phyloP scores from a whole-genome alignment of 2,113 vertebrate genomes.

The Datnioides undecimradiatus region DNA sequence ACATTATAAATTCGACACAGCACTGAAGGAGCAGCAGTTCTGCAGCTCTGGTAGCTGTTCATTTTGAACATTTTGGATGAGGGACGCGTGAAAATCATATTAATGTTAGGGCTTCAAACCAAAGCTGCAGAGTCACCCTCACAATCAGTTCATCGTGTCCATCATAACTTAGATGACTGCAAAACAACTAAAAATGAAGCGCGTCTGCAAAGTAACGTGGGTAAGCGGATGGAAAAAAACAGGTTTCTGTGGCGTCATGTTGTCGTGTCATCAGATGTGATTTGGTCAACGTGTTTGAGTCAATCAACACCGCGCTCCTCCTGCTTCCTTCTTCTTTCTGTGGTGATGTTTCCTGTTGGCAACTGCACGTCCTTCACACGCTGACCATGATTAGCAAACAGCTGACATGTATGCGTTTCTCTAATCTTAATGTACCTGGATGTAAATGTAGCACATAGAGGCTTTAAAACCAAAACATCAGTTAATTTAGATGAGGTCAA shows the following conservation, averaged over 20 bases:
- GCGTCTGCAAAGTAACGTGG: background rate
- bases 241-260: background rate
- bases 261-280: background rate
- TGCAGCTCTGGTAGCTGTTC: background rate
- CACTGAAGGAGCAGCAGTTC: background rate
- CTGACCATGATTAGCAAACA: background rate
- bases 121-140: background rate
- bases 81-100: too few relatives aligned
- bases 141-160: too few relatives aligned
- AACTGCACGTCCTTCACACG: background rate
- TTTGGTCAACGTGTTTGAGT: background rate
- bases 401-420: too few relatives aligned
- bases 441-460: background rate
- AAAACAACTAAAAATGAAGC: too few relatives aligned
- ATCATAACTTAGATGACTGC: too few relatives aligned
- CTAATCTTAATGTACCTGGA: background rate
- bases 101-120: too few relatives aligned
- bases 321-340: background rate
- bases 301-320: background rate
- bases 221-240: background rate
- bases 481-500: background rate
- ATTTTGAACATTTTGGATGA: too few relatives aligned
- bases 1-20: background rate
- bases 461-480: background rate
- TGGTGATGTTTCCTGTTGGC: background rate